Evolutionary conservation across 2,888 invertebrate genomes (phyloP).

Genomic region (Onthophagus sagittarius): DNA sequence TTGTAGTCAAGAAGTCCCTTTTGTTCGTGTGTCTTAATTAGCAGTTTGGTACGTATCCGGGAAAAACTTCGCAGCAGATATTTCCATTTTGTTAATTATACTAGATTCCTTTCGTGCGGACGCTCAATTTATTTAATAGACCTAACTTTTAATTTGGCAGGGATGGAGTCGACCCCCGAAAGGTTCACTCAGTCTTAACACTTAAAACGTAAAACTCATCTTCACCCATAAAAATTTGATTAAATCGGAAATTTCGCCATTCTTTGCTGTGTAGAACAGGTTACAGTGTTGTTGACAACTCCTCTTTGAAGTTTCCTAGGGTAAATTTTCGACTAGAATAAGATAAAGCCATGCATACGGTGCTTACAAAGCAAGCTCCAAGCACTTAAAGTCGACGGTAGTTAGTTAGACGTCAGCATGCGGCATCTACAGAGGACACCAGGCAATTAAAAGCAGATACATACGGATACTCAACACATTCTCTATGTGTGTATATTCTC

Average conservation of each 20-base stretch:
- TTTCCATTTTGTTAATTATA: neutral
- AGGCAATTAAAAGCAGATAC: neutral
- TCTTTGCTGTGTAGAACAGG: neutral
- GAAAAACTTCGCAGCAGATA: neutral
- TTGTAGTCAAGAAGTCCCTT: neutral
- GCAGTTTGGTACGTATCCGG: neutral
- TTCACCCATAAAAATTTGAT: too few species aligned
- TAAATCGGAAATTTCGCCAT: neutral
- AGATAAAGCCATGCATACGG: neutral
- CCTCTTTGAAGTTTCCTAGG: neutral
- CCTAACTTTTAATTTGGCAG: neutral
- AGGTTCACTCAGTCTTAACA: neutral
- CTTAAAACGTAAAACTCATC: neutral
- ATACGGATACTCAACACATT: neutral
- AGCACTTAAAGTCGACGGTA: neutral
- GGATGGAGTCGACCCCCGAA: neutral
- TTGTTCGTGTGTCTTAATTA: neutral
- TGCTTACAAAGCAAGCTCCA: neutral
- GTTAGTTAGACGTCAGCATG: neutral
- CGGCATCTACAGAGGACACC: neutral
- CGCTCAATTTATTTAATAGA: neutral
- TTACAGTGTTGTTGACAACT: neutral
- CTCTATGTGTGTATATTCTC: too few species aligned
- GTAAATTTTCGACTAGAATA: neutral
- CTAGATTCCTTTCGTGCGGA: neutral